Base-by-base conservation (phyloP, 2,888 invertebrate species). In the Epinotia brunnichana region DNA sequence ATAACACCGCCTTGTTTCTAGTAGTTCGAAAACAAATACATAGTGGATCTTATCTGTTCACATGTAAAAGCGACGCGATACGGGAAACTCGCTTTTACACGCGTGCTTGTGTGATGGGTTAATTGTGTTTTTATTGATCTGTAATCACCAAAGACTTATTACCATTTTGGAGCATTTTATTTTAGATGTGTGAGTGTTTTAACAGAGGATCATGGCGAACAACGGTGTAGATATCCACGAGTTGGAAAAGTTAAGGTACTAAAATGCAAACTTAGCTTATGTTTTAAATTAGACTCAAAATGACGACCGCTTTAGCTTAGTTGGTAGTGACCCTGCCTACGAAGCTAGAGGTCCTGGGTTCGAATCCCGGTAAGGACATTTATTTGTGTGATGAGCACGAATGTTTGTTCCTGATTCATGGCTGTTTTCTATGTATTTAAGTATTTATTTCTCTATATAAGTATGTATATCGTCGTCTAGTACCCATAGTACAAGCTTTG, bases 241-340 rank as follows among this genome's bases (percentile, higher is more conserved):
- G 76, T 80, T 91, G 81, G 88, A 91, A 77, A 90, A 85, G 79
- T 83, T 92, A 74, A 91, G 91, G 92, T 92, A 74, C 35, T 9
- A 35, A 35, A 35, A 35, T 35, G 9, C 9, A 35, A 9, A 35
- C 9, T 35, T 35, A 35, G 9, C 35, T 35, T 35, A 35, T 35
- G 29, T 29, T 29, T 35, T 7, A 9, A 35, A 35, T 0, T 35
- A 35, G 9, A 35, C 5, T 5, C 5, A 29, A 5, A 29, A n/a
- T n/a, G n/a, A n/a, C n/a, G n/a, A n/a, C n/a, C n/a, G n/a, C n/a
- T n/a, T n/a, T n/a, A n/a, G n/a, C n/a, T n/a, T n/a, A n/a, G n/a
- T n/a, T n/a, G n/a, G n/a, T n/a, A n/a, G n/a, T n/a, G n/a, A n/a
- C n/a, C n/a, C n/a, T n/a, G n/a, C n/a, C n/a, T n/a, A n/a, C n/a